These are phyloP conservation scores for Hyposoter dolosus DNA, from an alignment of 2,888 invertebrate genomes.

Conservation along the genomic window DNA sequence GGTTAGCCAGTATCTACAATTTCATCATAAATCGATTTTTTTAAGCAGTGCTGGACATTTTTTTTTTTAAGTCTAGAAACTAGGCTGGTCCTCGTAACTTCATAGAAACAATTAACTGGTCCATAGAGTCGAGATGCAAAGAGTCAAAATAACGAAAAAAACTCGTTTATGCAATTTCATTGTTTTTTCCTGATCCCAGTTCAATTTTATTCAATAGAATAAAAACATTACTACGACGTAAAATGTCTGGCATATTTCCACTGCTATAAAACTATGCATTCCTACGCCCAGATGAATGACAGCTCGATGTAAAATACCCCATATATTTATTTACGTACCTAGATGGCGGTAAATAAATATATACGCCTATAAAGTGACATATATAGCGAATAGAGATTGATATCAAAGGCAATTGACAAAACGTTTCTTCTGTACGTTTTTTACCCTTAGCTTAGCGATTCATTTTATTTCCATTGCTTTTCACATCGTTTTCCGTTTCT, in stretches of 20 bases:
- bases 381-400: constrained; percentile 12
- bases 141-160: not conserved
- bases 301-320: not conserved
- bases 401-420: constrained; percentile 40
- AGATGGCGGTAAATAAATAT: not conserved
- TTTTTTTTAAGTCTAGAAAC: not conserved
- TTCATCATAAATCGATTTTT: not conserved
- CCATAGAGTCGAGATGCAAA: not conserved
- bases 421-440: constrained; percentile 8
- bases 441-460: constrained; percentile 24
- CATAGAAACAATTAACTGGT: not conserved
- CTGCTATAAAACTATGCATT: not conserved
- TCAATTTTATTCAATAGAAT: not conserved
- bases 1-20: not conserved
- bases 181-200: not conserved
- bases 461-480: constrained; percentile 29
- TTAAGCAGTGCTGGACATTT: not conserved
- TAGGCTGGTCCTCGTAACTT: not conserved
- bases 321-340: not conserved
- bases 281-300: not conserved
- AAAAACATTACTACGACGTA: not conserved
- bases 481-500: constrained; percentile 11
- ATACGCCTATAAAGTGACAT: not conserved
- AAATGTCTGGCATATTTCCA: not conserved
- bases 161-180: not conserved